Evolutionary conservation across 2,888 invertebrate species (phyloP).

Genomic region (Mongoloraphidia duomilia): DNA sequence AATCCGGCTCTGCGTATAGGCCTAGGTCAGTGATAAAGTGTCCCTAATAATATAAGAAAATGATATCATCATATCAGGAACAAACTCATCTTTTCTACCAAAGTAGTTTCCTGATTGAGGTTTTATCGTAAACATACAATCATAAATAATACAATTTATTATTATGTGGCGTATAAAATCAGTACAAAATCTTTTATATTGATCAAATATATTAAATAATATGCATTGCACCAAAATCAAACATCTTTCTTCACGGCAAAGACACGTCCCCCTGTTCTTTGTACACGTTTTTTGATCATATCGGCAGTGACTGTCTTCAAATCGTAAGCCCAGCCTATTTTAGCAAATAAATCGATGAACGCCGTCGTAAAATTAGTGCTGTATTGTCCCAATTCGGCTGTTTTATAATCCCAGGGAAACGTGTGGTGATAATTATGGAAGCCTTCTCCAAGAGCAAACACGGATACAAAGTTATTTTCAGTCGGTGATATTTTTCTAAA

Average conservation of each 20-base stretch:
- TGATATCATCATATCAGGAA: too few species aligned
- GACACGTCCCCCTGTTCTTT: constrained; percentile 65
- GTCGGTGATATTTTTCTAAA: constrained; percentile 50
- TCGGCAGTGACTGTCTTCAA: constrained; percentile 62
- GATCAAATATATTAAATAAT: too few species aligned
- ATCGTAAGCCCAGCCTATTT: constrained; percentile 78
- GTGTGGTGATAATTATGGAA: constrained; percentile 82
- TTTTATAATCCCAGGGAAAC: constrained; percentile 77
- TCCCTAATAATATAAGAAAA: too few species aligned
- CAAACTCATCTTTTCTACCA: too few species aligned
- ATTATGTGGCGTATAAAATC: too few species aligned
- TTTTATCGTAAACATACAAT: too few species aligned
- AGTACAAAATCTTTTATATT: too few species aligned
- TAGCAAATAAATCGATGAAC: constrained; percentile 69
- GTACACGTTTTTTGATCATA: constrained; percentile 51
- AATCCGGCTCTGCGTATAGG: too few species aligned
- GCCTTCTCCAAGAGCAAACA: constrained; percentile 60
- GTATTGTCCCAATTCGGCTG: constrained; percentile 62
- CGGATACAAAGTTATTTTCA: constrained; percentile 51
- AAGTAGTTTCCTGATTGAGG: too few species aligned
- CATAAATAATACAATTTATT: too few species aligned
- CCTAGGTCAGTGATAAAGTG: too few species aligned
- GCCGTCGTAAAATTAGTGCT: constrained; percentile 57
- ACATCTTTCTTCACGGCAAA: constrained; percentile 15
- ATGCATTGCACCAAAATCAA: too few species aligned